Evolutionary conservation across 2,888 invertebrate genomes (phyloP), one percentile per base, ranked within the genome.

Genomic region (Rotaria macrura): DNA sequence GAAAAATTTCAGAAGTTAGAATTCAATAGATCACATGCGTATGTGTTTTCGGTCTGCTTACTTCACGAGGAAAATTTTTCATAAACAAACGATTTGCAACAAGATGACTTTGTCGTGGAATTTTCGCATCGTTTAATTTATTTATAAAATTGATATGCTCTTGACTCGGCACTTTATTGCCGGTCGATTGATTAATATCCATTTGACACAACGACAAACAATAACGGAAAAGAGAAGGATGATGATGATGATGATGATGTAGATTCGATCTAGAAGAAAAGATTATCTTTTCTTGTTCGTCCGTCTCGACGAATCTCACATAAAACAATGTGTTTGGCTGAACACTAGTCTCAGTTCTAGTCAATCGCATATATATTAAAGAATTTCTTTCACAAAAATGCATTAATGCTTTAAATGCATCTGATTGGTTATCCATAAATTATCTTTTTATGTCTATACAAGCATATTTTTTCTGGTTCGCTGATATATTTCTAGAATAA

Each of bases 1-100:
- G 29, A 34, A 5, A 20, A 65, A 29, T 14, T n/a, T n/a, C n/a
- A n/a, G n/a, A n/a, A 20, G 17, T 49, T 4, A 49, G 17, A 14
- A 49, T 1, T 49, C 17, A 49, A 49, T 1, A 49, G 17, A 49
- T 34, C 5, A 5, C 7, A 1, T 43, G 3, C n/a, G 10, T 74
- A 38, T 43, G 4, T 43, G 2, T 47, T 49, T 49, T 49, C 43
- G 5, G 5, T 43, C 49, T 9, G 12, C 17, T 43, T 79, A 79
- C 79, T 43, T 79, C 79, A n/a, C 40, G 40, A 40, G 79, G 79
- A 43, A 79, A 79, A 79, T 79, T 79, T 43, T 79, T 79, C 79
- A 79, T 43, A 79, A 79, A 79, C n/a, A 79, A 25, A 25, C 79
- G 40, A n/a, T 79, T 79, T 25, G 79, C 43, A 43, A 79, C 43